A percentile compares a stretch with the other conserved stretches of the same genome.
phyloP scores from a whole-genome alignment of 2,113 vertebrate genomes.

The Cisticola juncidis region DNA sequence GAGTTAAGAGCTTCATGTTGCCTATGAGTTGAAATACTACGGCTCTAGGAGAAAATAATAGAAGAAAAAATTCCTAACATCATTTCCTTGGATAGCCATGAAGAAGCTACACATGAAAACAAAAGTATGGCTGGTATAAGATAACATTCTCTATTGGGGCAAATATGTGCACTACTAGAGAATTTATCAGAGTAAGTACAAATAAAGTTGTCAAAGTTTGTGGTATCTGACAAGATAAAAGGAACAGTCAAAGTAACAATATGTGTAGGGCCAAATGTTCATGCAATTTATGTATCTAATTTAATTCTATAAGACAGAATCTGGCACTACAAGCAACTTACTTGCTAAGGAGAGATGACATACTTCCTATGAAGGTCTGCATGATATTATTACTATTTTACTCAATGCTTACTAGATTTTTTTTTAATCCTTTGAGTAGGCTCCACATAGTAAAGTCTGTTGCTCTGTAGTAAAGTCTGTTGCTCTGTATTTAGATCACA shows the following conservation, averaged over 20 bases:
- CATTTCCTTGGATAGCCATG: background rate
- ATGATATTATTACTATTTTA: background rate
- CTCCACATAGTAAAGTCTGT: background rate
- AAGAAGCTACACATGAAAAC: background rate
- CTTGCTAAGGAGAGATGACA: background rate
- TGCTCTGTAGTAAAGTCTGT: background rate
- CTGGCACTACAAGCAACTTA: background rate
- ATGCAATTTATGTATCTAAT: constrained; percentile 24
- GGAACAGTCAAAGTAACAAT: constrained; percentile 6
- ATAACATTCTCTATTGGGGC: background rate
- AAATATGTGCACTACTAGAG: background rate
- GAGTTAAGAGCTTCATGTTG: background rate
- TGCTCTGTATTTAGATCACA: constrained; percentile 3
- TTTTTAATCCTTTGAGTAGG: background rate
- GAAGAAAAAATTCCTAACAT: background rate
- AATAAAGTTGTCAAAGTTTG: constrained; percentile 41
- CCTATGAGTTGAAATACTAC: background rate
- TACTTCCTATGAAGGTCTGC: background rate
- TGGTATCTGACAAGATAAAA: constrained; percentile 55
- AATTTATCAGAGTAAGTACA: background rate
- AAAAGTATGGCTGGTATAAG: background rate
- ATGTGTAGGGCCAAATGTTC: constrained; percentile 10
- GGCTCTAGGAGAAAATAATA: background rate
- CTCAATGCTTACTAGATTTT: background rate
- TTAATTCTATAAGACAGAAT: constrained; percentile 23